phyloP scores from a whole-genome alignment of 2,888 invertebrate genomes.

The Melipona beecheii region DNA sequence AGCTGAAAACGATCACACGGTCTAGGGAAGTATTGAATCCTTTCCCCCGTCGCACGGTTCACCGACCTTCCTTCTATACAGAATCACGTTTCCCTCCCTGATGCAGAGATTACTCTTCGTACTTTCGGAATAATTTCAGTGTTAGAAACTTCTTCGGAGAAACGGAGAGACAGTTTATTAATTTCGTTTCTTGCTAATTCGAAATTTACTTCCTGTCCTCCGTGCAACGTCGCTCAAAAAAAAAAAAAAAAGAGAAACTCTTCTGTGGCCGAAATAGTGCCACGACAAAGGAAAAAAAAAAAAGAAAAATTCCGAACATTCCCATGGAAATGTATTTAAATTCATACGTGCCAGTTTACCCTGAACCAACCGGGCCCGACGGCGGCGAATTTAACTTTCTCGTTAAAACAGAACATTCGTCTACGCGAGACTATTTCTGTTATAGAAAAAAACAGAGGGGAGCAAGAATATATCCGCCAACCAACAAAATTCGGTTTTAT shows the following conservation, averaged over 20 bases:
- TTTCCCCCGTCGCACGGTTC: background rate
- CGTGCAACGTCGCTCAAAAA: background rate
- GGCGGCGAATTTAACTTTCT: background rate
- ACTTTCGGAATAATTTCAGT: background rate
- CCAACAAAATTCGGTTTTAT: background rate
- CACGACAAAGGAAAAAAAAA: background rate
- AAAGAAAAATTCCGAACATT: background rate
- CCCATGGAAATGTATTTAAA: constrained; percentile 24
- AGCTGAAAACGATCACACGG: constrained; percentile 2
- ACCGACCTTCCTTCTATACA: background rate
- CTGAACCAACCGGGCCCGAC: background rate
- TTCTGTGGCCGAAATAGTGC: background rate
- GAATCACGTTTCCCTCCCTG: background rate
- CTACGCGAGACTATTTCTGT: background rate
- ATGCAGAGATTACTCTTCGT: background rate
- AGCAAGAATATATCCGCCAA: background rate
- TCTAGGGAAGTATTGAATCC: background rate
- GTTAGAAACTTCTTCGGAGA: background rate
- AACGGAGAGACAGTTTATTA: background rate
- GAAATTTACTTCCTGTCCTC: background rate
- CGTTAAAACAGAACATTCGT: constrained; percentile 29
- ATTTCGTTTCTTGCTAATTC: background rate
- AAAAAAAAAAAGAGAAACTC: background rate
- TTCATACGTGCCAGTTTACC: constrained; percentile 13
- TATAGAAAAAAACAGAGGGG: background rate